phyloP scores from a whole-genome alignment of 1,140 invertebrate species.

The Trypoxylus dichotomus region DNA sequence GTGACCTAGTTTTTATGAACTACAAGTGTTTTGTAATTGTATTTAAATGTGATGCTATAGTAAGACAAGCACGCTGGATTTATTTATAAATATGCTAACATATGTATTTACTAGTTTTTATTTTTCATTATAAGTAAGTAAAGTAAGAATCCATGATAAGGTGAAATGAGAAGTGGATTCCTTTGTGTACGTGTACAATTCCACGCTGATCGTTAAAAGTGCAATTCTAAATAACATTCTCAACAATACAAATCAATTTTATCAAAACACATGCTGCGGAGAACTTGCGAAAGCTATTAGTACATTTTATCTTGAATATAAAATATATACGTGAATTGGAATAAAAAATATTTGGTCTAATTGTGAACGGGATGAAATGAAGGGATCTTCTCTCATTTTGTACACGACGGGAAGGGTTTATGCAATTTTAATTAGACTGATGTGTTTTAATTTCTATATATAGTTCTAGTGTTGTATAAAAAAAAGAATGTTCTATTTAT shows the following conservation, averaged over 20 bases:
- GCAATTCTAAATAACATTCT: too few species aligned
- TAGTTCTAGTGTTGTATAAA: slow-evolving; percentile 24
- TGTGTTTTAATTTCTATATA: slow-evolving; percentile 19
- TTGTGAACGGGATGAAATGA: too few species aligned
- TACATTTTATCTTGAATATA: too few species aligned
- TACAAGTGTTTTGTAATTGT: slow-evolving; percentile 27
- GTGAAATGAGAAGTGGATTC: neutral
- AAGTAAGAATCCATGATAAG: neutral
- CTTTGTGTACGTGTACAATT: too few species aligned
- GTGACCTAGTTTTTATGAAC: slow-evolving; percentile 27
- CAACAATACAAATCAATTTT: too few species aligned
- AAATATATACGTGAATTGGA: too few species aligned
- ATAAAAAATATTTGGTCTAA: too few species aligned
- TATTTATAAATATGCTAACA: slow-evolving; percentile 14
- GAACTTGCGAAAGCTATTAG: too few species aligned
- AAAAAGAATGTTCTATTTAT: slow-evolving; percentile 32
- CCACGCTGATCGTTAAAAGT: too few species aligned
- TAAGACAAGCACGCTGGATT: slow-evolving; percentile 22
- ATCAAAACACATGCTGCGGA: too few species aligned
- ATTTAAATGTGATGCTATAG: slow-evolving; percentile 28
- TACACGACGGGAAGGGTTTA: neutral
- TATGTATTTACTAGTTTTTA: neutral
- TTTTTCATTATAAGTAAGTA: neutral
- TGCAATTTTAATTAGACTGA: slow-evolving; percentile 17
- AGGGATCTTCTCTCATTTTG: neutral